Evolutionary conservation across 1,140 invertebrate genomes (phyloP), one percentile per base, ranked within the genome.

Genomic region (Cyphomyrmex costatus): DNA sequence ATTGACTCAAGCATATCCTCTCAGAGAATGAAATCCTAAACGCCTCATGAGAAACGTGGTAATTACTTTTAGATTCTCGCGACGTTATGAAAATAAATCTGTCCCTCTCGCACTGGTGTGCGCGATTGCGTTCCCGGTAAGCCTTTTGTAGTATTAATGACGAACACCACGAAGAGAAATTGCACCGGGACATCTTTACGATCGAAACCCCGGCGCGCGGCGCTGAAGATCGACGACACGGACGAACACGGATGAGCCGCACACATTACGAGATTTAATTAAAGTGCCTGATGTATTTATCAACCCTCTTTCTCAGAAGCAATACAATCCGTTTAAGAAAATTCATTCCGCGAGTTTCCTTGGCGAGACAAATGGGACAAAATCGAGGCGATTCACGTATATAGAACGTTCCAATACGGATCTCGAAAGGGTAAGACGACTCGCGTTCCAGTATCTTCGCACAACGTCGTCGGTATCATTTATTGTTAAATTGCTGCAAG

Each of bases 61-160:
- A 51, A 56, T 68, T 82, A 49, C 65, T 82, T 82, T 82, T 49
- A 36, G 66, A 82, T 82, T 82, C 63, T 46, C 53, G 79, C 68
- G 66, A 30, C 33, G 68, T 74, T 73, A 73, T 68, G 36, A 74
- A 83, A 83, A 74, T 83, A 74, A 83, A 74, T 61, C 79, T 3
- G 53, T 83, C 27, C 53, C 49, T 73, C 68, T 83, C 24, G 49
- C 53, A n/a, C 51, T 78, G 16, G 42, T 63, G 58, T 24, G 21
- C 27, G 46, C 33, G 66, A 36, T 58, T 42, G 36, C 65, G 14
- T 73, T 61, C 68, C 68, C 16, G 33, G 68, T 60, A 49, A 49
- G 27, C 79, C 27, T 83, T n/a, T 83, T 73, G 79, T 83, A 53
- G 68, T 53, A 68, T 83, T 83, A 74, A 83, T 83, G 56, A 74